Conservation (phyloP, 2,888 invertebrate genomes). For the Rhagium mordax region DNA sequence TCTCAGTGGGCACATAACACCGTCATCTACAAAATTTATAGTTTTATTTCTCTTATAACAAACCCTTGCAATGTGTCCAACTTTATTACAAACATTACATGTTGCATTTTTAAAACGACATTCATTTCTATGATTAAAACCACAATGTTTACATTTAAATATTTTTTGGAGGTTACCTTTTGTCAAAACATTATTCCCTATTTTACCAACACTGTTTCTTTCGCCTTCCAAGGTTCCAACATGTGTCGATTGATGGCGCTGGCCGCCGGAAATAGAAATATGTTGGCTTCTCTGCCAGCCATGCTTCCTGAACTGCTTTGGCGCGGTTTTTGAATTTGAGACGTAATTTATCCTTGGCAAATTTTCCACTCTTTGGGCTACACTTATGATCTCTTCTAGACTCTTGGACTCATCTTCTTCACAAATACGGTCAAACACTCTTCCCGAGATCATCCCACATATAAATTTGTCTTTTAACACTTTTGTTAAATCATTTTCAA, state of each 20-base stretch:
- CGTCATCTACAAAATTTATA: not conserved
- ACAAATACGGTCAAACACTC: not conserved
- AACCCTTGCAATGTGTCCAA: conserved; percentile 31
- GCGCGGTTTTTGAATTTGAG: no score
- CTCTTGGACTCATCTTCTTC: no score
- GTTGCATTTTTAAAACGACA: conserved; percentile 28
- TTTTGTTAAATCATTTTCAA: not conserved
- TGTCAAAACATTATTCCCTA: not conserved
- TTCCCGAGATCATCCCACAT: no score
- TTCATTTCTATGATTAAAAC: conserved; percentile 4
- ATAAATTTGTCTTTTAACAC: no score
- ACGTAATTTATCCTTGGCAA: no score
- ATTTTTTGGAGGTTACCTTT: not conserved
- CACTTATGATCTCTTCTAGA: no score
- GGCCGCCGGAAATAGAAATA: no score
- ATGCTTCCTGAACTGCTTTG: no score
- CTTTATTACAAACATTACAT: conserved; percentile 33
- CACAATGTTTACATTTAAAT: conserved; percentile 20
- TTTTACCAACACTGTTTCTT: not conserved
- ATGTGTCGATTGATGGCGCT: not conserved
- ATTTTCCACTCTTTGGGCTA: not conserved
- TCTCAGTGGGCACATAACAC: no score
- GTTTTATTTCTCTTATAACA: not conserved
- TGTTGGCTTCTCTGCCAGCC: not conserved
- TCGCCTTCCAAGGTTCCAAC: not conserved